phyloP scores from a whole-genome alignment of 2,113 vertebrate species.

The Pangasianodon hypophthalmus region DNA sequence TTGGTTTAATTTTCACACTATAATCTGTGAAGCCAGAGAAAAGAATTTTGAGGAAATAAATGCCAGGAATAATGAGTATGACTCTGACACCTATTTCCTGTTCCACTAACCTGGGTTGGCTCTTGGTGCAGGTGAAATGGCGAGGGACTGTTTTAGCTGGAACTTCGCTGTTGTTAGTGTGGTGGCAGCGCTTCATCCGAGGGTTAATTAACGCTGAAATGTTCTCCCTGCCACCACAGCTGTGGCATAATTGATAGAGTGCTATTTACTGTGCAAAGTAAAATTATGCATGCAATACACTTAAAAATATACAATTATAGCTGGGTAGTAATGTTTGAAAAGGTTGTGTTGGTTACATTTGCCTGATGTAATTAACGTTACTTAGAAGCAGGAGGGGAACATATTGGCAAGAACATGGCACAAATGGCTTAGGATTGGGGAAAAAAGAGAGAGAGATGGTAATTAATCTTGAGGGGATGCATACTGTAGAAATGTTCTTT shows the following conservation, averaged over 20 bases:
- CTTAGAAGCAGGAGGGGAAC: constrained; percentile 58
- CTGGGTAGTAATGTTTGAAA: constrained; percentile 64
- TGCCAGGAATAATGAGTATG: constrained; percentile 27
- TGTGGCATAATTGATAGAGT: constrained; percentile 65
- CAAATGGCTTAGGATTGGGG: constrained; percentile 45
- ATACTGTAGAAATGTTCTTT: constrained; percentile 46
- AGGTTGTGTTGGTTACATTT: constrained; percentile 59
- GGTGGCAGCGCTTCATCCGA: constrained; percentile 51
- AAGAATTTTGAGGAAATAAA: constrained; percentile 16
- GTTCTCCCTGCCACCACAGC: constrained; percentile 54
- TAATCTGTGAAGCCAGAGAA: not conserved
- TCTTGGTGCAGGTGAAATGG: constrained; percentile 36
- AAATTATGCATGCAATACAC: constrained; percentile 68
- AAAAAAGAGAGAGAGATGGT: constrained; percentile 18
- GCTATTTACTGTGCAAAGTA: constrained; percentile 62
- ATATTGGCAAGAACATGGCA: constrained; percentile 52
- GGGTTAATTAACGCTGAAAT: constrained; percentile 62
- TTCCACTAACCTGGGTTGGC: constrained; percentile 8
- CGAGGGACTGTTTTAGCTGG: constrained; percentile 30
- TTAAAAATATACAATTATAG: constrained; percentile 68
- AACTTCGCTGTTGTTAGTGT: constrained; percentile 51
- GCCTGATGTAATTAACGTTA: constrained; percentile 66
- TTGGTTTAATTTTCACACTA: constrained; percentile 16
- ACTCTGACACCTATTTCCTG: constrained; percentile 25
- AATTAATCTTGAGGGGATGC: constrained; percentile 46